Evolutionary conservation across 2,113 vertebrate species (phyloP), one percentile per base, ranked within the genome.

Genomic region (Pleuronectes platessa): DNA sequence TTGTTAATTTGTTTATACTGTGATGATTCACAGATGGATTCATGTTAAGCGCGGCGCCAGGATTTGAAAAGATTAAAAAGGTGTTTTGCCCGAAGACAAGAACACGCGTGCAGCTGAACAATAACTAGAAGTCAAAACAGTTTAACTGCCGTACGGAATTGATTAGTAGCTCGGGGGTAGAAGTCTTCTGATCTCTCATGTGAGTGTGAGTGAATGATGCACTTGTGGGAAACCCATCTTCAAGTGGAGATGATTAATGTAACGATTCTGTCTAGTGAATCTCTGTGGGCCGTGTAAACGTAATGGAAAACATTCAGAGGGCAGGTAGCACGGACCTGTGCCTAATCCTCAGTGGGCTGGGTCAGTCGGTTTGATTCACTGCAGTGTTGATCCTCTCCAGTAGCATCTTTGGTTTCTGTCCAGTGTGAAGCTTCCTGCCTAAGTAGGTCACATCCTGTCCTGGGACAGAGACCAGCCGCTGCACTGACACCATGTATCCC

Each of bases 401-500:
- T 69, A 59, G 45, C 63, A 37, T 76, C 74, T 85, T 81, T 90
- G 85, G 78, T 80, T 73, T 84, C 65, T 64, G 66, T 87, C 87
- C 90, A 86, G 64, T 31, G 20, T 68, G 76, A 72, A 55, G 76
- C 83, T 71, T 88, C 81, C 78, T 82, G 78, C 31, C 62, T 89
- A 88, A 85, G 81, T 78, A 60, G 89, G 86, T 79, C 85, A 85
- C 80, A 74, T 88, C 87, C 83, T 86, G 87, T 89, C 81, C 76
- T 74, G 87, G 84, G 86, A 90, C 69, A 45, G 55, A 68, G 51
- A 79, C 66, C 79, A 78, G 79, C 60, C 49, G 77, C 13, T 15
- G 18, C 37, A 72, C 78, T 87, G 72, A 86, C 71, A 86, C 47
- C 2, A 4, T 85, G 77, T 56, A 3, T 75, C 81, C 84, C 84